These are phyloP conservation scores for Colius striatus DNA, from an alignment of 2,113 vertebrate genomes.

Conservation along the genomic window DNA sequence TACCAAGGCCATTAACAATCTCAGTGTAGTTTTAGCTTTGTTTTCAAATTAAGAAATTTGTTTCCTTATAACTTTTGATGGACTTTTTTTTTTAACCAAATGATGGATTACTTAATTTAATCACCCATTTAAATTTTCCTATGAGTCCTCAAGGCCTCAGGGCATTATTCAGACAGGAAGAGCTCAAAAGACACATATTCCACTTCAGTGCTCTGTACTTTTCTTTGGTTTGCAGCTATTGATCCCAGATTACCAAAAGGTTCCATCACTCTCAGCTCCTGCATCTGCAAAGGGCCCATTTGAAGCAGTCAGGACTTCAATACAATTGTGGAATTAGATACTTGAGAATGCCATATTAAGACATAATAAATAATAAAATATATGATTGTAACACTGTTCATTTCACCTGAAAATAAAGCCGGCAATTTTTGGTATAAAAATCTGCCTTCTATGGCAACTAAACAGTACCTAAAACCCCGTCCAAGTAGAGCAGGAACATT, in stretches of 20 bases:
- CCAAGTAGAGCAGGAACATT: not conserved
- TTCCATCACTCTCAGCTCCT: not conserved
- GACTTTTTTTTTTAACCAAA: not conserved
- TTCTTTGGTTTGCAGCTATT: not conserved
- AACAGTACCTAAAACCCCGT: not conserved
- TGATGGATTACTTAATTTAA: not conserved
- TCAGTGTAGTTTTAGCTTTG: not conserved
- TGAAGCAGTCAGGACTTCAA: not conserved
- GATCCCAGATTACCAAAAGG: slow-evolving; percentile 12
- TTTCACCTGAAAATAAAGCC: not conserved
- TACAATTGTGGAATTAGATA: not conserved
- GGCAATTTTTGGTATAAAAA: not conserved
- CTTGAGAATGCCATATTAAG: not conserved
- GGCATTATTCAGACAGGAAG: not conserved
- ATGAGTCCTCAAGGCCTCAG: not conserved
- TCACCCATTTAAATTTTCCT: not conserved
- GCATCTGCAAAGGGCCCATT: not conserved
- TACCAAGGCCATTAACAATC: too few species aligned
- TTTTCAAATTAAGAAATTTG: not conserved
- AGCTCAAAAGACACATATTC: slow-evolving; percentile 1
- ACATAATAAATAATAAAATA: not conserved
- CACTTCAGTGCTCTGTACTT: not conserved
- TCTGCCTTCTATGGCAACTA: not conserved
- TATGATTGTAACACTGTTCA: not conserved
- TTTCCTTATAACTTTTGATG: not conserved